Percentiles rank a stretch among this genome's conserved stretches.
phyloP scores from a whole-genome alignment of 2,888 invertebrate species.

The Lutraria lutraria region DNA sequence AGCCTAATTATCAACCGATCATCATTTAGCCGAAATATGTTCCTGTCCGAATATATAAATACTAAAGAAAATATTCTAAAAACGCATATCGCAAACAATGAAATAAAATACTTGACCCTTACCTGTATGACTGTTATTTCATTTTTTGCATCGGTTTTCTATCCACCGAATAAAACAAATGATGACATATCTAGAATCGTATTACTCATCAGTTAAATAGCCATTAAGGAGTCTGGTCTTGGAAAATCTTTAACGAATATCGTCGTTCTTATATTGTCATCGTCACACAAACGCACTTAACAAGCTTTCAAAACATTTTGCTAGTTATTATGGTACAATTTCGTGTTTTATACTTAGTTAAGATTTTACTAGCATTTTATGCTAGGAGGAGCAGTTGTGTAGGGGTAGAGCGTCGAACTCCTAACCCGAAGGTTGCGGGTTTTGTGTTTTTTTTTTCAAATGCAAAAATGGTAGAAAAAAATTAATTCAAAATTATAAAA shows the following conservation, averaged over 20 bases:
- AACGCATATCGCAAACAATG: background rate
- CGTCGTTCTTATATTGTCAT: background rate
- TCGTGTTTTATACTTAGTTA: background rate
- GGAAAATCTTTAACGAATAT: background rate
- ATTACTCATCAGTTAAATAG: background rate
- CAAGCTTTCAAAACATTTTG: background rate
- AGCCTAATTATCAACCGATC: no score
- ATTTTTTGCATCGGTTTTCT: background rate
- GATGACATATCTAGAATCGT: background rate
- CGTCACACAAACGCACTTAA: background rate
- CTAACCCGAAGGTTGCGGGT: no score
- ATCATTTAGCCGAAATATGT: no score
- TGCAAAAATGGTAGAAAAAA: no score
- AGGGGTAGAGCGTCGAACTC: no score
- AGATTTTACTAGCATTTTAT: no score
- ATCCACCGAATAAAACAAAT: background rate
- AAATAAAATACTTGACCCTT: background rate
- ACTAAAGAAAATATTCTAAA: background rate
- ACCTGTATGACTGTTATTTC: background rate
- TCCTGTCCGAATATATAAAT: background rate
- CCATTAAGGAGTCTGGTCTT: background rate
- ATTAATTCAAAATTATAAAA: no score
- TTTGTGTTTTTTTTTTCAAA: no score
- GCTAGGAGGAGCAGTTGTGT: no score
- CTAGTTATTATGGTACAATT: background rate